phyloP scores from a whole-genome alignment of 2,113 vertebrate genomes.

The Climacteris rufus region DNA sequence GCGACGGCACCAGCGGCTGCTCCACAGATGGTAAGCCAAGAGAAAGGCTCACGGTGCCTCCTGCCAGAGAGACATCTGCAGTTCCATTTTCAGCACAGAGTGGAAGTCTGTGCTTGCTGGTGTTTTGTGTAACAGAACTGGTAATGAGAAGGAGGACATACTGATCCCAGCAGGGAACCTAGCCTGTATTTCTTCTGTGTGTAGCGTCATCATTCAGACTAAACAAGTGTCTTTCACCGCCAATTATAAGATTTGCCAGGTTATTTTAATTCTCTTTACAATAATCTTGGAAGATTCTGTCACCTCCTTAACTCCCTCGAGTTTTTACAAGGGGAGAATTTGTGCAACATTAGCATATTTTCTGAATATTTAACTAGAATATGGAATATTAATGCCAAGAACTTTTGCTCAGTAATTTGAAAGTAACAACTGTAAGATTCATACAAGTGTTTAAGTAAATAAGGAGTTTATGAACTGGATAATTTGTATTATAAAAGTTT shows the following conservation, averaged over 20 bases:
- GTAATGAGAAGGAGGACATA: not conserved
- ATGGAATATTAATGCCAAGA: not conserved
- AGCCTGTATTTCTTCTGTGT: not conserved
- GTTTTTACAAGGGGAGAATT: not conserved
- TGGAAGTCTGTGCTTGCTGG: not conserved
- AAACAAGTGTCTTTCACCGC: not conserved
- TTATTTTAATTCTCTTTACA: not conserved
- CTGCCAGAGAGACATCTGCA: not conserved
- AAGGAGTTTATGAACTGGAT: not conserved
- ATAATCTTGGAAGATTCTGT: not conserved
- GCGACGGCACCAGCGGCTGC: constrained; percentile 91
- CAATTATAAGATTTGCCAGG: not conserved
- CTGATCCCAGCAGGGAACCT: not conserved
- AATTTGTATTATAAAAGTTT: not conserved
- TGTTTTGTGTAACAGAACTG: not conserved
- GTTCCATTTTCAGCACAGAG: not conserved
- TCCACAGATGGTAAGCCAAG: constrained; percentile 88
- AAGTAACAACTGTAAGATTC: not conserved
- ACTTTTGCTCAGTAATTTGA: not conserved
- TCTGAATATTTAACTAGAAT: not conserved
- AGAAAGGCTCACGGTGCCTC: fast-evolving
- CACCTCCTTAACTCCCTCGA: not conserved
- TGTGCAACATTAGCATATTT: not conserved
- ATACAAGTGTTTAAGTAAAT: not conserved
- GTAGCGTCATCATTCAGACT: not conserved